These are phyloP conservation scores for Acanthisitta chloris DNA, from an alignment of 2,113 vertebrate genomes.

Conservation along the genomic window DNA sequence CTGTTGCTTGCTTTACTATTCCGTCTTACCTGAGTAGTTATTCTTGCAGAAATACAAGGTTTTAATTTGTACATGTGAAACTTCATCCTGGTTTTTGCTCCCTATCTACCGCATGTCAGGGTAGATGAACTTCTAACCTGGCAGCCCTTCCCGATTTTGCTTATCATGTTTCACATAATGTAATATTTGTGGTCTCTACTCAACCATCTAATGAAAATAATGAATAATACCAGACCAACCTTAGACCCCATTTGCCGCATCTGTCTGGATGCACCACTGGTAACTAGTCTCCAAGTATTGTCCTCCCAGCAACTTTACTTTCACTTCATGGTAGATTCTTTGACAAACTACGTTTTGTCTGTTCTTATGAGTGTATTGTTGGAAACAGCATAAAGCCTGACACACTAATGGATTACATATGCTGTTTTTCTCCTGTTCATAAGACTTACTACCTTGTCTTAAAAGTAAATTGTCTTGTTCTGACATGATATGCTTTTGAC, in stretches of 20 bases:
- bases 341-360: not conserved
- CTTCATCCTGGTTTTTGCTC: not conserved
- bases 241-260: not conserved
- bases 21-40: not conserved
- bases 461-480: not conserved
- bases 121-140: not conserved
- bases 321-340: not conserved
- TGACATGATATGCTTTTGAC: not conserved
- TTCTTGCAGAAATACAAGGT: not conserved
- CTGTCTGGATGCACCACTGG: not conserved
- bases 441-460: not conserved
- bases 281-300: not conserved
- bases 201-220: not conserved
- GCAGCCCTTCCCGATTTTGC: not conserved
- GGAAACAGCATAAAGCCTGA: not conserved
- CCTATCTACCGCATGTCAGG: not conserved
- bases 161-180: not conserved
- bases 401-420: not conserved
- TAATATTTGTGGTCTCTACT: not conserved
- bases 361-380: not conserved
- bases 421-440: not conserved
- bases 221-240: not conserved
- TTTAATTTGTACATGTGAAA: not conserved
- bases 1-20: not conserved
- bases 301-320: not conserved